Percentiles rank a stretch among this genome's conserved stretches.
phyloP scores from a whole-genome alignment of 2,113 vertebrate genomes.

The Charadrius vociferus region DNA sequence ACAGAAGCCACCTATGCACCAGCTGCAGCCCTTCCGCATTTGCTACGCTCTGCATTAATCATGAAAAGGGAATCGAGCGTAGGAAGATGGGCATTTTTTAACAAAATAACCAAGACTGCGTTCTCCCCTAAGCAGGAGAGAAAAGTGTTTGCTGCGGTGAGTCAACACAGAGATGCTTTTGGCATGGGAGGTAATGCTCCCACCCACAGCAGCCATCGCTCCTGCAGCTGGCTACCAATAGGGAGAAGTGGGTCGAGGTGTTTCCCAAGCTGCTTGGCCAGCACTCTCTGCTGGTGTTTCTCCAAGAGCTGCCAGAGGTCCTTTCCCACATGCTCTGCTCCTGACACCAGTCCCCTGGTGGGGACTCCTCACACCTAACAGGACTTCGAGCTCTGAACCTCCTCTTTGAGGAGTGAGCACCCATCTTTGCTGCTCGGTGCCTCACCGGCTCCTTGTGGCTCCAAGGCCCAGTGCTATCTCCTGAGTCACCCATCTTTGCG shows the following conservation, averaged over 20 bases:
- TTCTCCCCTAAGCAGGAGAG: neutral
- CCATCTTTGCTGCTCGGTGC: fast-evolving
- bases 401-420: neutral
- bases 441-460: neutral
- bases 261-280: neutral
- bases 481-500: neutral
- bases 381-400: neutral
- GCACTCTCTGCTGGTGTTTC: neutral
- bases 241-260: neutral
- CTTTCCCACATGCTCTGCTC: neutral
- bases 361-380: neutral
- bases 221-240: fast-evolving
- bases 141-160: neutral
- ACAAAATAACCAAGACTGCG: neutral
- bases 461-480: fast-evolving
- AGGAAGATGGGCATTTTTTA: conserved; percentile 34
- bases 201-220: neutral
- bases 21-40: neutral
- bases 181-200: neutral
- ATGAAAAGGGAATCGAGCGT: neutral
- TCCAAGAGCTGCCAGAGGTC: neutral
- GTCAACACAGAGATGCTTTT: neutral
- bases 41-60: neutral
- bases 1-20: neutral
- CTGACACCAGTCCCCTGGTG: neutral